Evolutionary conservation across 2,888 invertebrate species (phyloP).

Genomic region (Icerya purchasi): DNA sequence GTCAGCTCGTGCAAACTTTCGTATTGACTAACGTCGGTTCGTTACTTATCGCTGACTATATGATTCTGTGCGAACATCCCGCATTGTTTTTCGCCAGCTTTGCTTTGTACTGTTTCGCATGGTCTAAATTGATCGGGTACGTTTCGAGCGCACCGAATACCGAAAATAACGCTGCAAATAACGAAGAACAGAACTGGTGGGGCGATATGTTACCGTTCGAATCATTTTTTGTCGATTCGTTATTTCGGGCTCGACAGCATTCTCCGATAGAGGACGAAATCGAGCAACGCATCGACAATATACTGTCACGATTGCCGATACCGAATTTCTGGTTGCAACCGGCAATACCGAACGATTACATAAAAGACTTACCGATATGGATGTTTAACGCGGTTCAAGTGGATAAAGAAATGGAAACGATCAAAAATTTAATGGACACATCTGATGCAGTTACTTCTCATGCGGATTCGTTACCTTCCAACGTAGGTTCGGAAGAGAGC

Average conservation of each 20-base stretch:
- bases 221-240: conserved; percentile 19
- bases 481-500: not conserved
- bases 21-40: conserved; percentile 23
- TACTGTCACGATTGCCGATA: conserved; percentile 16
- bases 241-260: conserved; percentile 3
- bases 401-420: conserved; percentile 11
- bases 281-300: conserved; percentile 4
- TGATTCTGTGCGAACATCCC: conserved; percentile 18
- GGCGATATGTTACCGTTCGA: conserved; percentile 24
- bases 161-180: not conserved
- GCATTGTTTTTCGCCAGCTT: conserved; percentile 22
- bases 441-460: not conserved
- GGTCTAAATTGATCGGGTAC: conserved; percentile 14
- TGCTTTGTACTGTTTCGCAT: conserved; percentile 18
- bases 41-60: conserved; percentile 21
- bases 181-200: conserved; percentile 24
- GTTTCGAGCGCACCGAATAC: not conserved
- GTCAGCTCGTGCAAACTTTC: conserved; percentile 21
- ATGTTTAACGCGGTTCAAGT: not conserved
- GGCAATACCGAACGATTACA: conserved; percentile 27
- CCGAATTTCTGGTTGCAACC: conserved; percentile 28
- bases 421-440: conserved; percentile 17
- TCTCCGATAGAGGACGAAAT: conserved; percentile 1
- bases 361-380: conserved; percentile 27
- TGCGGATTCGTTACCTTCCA: not conserved